These are phyloP conservation scores for Poecile atricapillus DNA, from an alignment of 2,113 vertebrate species.

Conservation along the genomic window DNA sequence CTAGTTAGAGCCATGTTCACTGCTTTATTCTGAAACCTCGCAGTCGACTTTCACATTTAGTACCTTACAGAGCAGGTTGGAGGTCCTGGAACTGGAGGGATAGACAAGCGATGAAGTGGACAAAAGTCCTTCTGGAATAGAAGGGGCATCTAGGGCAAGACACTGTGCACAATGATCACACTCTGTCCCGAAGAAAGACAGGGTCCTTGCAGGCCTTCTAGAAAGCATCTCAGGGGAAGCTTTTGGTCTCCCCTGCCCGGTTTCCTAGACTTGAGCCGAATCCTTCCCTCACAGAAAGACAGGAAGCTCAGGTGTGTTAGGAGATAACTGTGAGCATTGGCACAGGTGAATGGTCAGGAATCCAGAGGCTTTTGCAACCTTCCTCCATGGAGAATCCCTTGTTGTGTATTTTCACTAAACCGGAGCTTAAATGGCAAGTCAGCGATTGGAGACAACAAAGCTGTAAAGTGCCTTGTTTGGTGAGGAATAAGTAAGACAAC, in stretches of 20 bases:
- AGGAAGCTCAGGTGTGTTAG: background rate
- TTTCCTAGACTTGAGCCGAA: background rate
- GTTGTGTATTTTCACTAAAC: background rate
- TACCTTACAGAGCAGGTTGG: background rate
- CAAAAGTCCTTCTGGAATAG: background rate
- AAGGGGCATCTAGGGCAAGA: background rate
- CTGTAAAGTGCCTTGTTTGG: background rate
- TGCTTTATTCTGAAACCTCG: background rate
- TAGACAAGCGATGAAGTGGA: background rate
- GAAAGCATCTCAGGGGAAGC: background rate
- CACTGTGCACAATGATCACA: too few relatives aligned
- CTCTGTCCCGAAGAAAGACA: background rate
- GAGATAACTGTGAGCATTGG: background rate
- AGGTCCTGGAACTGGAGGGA: background rate
- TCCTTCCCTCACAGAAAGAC: background rate
- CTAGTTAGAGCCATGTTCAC: background rate
- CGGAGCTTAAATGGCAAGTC: background rate
- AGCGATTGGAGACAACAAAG: background rate
- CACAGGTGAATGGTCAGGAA: background rate
- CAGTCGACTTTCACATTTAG: background rate
- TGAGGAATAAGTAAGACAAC: background rate
- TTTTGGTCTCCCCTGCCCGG: background rate
- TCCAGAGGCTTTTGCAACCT: background rate
- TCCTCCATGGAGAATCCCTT: background rate
- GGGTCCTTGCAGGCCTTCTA: background rate